Base-by-base conservation (phyloP, 2,888 invertebrate species). In the Lasioglossum pauxillum region DNA sequence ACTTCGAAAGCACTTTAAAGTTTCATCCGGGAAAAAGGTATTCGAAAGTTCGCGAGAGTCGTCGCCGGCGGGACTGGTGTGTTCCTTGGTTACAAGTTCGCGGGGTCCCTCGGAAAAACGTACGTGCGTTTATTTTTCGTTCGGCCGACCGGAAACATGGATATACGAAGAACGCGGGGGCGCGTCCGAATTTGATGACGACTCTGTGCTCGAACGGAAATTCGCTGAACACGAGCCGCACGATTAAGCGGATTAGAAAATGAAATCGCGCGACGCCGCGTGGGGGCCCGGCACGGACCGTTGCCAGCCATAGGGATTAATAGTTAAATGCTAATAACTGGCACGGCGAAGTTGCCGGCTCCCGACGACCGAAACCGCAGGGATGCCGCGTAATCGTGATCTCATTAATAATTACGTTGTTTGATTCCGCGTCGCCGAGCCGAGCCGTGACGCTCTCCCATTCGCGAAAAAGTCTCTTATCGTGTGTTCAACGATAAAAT, bases 401-500 rank as follows among this genome's bases (percentile, higher is more conserved):
- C 85, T 79, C 44, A 77, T 82, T 86, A 88, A 89, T 89, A 90
- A 89, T 88, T 86, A 75, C 81, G 83, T 80, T 85, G 81, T 86
- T 86, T 84, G 88, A 85, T 84, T 85, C 89, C 74, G 80, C 76
- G 84, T 77, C 81, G 84, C 75, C 84, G 84, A 75, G 74, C 49
- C n/a, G 23, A 1, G 7, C 23, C 4, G n/a, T 1, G 4, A 12
- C n/a, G 0, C 60, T 60, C 60, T 14, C 60, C 27, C 49, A 3
- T 60, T 31, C 27, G 27, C 23, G 38, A 35, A 35, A 38, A 57
- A 4, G 12, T n/a, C 12, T 38, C 31, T 38, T 23, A 3, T 4
- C 38, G 69, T 1, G 69, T 10, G 64, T 31, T 31, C 31, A 16
- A 31, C 16, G 31, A 16, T 31, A 64, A 31, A 64, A 64, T 64